Percentiles rank a stretch among this genome's conserved stretches.
Conservation (phyloP, 1,140 invertebrate genomes). For the Nephila pilipes region DNA sequence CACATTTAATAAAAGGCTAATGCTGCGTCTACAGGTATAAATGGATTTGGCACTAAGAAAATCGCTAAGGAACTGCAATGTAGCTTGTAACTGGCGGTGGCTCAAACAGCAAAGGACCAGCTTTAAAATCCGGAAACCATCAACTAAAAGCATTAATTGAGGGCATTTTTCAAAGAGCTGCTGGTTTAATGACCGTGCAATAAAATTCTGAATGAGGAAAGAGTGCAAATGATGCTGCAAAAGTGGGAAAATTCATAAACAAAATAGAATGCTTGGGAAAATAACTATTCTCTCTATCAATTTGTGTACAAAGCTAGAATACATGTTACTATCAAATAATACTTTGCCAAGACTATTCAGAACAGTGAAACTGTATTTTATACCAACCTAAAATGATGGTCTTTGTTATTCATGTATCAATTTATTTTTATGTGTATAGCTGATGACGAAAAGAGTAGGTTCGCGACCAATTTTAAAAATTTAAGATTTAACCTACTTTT, state of each 20-base stretch:
- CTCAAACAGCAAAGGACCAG: not conserved
- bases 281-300: not conserved
- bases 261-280: not conserved
- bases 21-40: not conserved
- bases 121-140: conserved; percentile 32
- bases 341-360: no score
- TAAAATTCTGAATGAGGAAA: conserved; percentile 1
- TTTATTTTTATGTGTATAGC: no score
- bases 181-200: conserved; percentile 1
- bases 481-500: no score
- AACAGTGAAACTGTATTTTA: no score
- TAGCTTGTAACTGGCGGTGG: not conserved
- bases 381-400: no score
- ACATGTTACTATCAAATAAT: no score
- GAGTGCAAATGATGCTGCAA: not conserved
- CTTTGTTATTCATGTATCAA: no score
- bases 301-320: not conserved
- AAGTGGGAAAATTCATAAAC: not conserved
- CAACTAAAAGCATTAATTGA: conserved; percentile 35
- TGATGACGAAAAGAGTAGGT: no score
- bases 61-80: conserved; percentile 1
- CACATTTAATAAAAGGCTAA: conserved; percentile 42
- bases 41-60: not conserved
- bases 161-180: not conserved
- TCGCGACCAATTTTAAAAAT: no score